These are phyloP conservation scores for Lycaon pictus DNA, from an alignment of 2,113 vertebrate species.

Conservation along the genomic window DNA sequence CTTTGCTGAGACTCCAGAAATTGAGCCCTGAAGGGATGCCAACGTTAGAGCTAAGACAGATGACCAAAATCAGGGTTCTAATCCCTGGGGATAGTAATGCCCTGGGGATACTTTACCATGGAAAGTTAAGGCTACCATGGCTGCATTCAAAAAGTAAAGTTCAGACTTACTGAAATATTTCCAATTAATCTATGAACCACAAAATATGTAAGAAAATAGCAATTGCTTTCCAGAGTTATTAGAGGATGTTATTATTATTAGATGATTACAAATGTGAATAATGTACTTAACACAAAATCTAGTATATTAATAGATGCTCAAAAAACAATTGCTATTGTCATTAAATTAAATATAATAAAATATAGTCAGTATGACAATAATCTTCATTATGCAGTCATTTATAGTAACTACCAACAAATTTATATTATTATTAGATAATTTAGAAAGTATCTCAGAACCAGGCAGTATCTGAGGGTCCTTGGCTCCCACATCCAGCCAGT, in stretches of 20 bases:
- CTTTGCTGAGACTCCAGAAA: conserved; percentile 38
- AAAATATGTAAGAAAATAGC: not conserved
- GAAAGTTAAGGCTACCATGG: not conserved
- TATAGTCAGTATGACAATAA: not conserved
- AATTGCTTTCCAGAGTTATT: not conserved
- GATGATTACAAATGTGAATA: not conserved
- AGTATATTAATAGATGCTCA: not conserved
- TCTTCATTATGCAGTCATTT: not conserved
- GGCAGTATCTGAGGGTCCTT: not conserved
- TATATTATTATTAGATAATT: not conserved
- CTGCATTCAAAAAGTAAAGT: conserved; percentile 24
- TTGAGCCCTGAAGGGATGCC: not conserved
- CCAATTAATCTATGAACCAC: not conserved
- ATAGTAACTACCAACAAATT: not conserved
- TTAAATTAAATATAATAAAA: conserved; percentile 7
- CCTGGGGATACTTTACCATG: not conserved
- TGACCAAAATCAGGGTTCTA: not conserved
- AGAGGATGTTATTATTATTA: not conserved
- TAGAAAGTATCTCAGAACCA: not conserved
- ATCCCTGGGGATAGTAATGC: not conserved
- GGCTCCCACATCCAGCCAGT: not conserved
- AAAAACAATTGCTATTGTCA: not conserved
- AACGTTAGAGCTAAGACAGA: not conserved
- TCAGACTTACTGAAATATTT: conserved; percentile 24
- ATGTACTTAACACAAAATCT: conserved; percentile 6